Base-by-base conservation (phyloP, 2,797 vertebrate species). In the Salmo trutta region DNA sequence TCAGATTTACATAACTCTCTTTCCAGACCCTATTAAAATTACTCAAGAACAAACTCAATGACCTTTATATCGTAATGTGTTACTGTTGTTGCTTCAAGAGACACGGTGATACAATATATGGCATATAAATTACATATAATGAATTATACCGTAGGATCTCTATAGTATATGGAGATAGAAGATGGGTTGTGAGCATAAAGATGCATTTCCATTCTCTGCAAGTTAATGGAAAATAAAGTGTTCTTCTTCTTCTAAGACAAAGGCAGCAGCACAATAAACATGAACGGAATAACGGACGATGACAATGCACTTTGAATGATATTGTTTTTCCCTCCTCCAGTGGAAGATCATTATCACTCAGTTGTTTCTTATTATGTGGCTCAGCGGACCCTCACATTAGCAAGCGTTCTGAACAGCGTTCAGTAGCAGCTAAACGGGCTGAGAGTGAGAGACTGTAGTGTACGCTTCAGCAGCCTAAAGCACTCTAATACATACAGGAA, bases 311-410 rank as follows among this genome's bases (percentile, higher is more conserved):
- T 82, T 78, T 67, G 62, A 33, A 52, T 82, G 77, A 52, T 77
- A 78, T 80, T 82, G 82, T 82, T 83, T 82, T 75, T 66, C 53
- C 65, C 56, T 59, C 15, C 67, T 71, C 33, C 76, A 66, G 54
- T 15, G 69, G 15, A 75, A 80, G 81, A 83, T 87, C 81, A 84
- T 88, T 85, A 83, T 84, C 47, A 71, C 85, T 81, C 79, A 75
- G 79, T 83, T 76, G 77, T 80, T 74, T 73, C 67, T 81, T 77
- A 83, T 85, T 83, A 82, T 75, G 72, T 75, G 69, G 79, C 74
- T 76, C 78, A 72, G 77, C 67, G 72, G 76, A 79, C 76, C 69
- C 56, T 65, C 72, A 74, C 79, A 81, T 85, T 80, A 82, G 73
- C 70, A 76, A 52, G 62, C 10, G 74, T 59, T 74, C 77, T 74